Base-by-base conservation (phyloP, 2,113 vertebrate genomes). In the Cochlearius cochlearius region DNA sequence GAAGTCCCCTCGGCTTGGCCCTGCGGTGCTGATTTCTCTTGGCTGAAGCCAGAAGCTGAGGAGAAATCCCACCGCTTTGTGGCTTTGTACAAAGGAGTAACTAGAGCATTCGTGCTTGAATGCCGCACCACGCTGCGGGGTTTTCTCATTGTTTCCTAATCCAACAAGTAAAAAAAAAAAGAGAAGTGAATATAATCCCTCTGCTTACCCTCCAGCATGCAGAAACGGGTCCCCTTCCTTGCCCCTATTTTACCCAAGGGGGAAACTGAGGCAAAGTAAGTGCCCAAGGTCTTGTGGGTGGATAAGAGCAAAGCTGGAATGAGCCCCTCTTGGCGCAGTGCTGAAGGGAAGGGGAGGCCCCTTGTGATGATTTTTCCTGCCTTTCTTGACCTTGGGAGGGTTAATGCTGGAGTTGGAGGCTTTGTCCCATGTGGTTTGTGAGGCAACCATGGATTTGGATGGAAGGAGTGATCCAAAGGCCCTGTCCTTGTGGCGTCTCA, bases 121-220 rank as follows among this genome's bases (percentile, higher is more conserved):
- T 2, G 3, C 52, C 0, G 27, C 16, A 11, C 1, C 0, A 25
- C 53, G 82, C 67, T 0, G 55, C 0, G 1, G 64, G 73, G n/a
- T 59, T 91, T 94, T 71, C 83, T 92, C 11, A 0, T 21, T 58
- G 82, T 83, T 93, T 88, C 72, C 75, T 67, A 20, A 86, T 66
- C n/a, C 36, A 34, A 75, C 2, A 2, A 81, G 39, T 23, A 67
- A 60, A 79, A 80, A 77, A 80, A 77, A 74, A 26, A 15, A 92
- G 75, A 69, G 64, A 49, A 62, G 64, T 76, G 59, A 84, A 81
- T 74, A 56, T 30, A 62, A 34, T 43, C 25, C 19, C 32, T 79
- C 45, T 19, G 36, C 12, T 39, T 52, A 14, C 45, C 18, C 78
- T 18, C n/a, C 43, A 58, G 47, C 29, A 1, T 29, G 47, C 52